A percentile compares a stretch with the other conserved stretches of the same genome.
phyloP scores from a whole-genome alignment of 2,113 vertebrate species.

The Archocentrus centrarchus region DNA sequence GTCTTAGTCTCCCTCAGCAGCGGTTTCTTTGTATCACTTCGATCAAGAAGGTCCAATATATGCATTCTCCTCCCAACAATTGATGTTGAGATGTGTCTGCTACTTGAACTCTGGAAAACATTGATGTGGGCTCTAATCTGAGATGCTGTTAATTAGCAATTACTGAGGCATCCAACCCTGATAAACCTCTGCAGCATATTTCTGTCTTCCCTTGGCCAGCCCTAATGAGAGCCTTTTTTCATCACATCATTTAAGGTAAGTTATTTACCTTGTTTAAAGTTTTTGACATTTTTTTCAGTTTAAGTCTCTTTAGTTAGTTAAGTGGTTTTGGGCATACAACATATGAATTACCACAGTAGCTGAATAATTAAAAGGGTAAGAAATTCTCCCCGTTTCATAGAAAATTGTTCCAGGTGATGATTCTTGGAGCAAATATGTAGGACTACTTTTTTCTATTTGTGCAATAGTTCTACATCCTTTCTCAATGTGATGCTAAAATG shows the following conservation, averaged over 20 bases:
- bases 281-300: background rate
- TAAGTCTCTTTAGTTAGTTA: background rate
- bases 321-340: background rate
- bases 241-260: background rate
- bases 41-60: background rate
- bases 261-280: background rate
- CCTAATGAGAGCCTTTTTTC: background rate
- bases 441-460: too few species aligned
- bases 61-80: background rate
- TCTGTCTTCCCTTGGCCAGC: background rate
- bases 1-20: background rate
- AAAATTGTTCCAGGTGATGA: background rate
- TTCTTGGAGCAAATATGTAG: too few species aligned
- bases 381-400: background rate
- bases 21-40: background rate
- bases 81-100: constrained; percentile 5
- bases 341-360: too few species aligned
- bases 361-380: background rate
- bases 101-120: background rate
- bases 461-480: too few species aligned
- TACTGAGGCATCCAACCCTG: background rate
- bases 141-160: constrained; percentile 7
- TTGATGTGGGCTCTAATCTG: constrained; percentile 12
- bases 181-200: constrained; percentile 3
- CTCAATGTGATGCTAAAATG: too few species aligned